Percentiles rank a stretch among this genome's conserved stretches.
These are phyloP conservation scores for Chrysochloris asiatica DNA, from an alignment of 2,113 vertebrate genomes.

Conservation along the genomic window DNA sequence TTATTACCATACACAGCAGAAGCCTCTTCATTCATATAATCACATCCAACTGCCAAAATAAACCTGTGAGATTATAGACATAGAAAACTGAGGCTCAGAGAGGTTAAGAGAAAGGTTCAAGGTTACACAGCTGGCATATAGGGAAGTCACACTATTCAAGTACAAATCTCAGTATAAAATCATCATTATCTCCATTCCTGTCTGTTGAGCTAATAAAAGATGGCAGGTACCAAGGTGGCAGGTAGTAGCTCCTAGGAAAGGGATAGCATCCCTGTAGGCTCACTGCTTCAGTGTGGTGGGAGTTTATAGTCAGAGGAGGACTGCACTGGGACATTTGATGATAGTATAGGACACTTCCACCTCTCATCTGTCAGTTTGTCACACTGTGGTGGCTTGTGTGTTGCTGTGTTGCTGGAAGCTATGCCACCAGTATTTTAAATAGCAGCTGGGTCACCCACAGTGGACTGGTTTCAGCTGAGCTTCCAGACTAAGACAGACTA, in stretches of 20 bases:
- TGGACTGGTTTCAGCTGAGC: too few relatives aligned
- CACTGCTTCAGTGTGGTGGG: not conserved
- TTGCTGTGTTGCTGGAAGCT: too few relatives aligned
- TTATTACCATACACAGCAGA: not conserved
- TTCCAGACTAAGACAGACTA: too few relatives aligned
- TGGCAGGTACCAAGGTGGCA: not conserved
- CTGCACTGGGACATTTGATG: not conserved
- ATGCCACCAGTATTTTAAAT: too few relatives aligned
- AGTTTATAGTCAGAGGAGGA: not conserved
- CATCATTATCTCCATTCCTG: not conserved
- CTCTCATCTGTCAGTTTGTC: too few relatives aligned
- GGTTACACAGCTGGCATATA: not conserved
- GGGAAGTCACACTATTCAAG: not conserved
- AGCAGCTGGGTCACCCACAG: too few relatives aligned
- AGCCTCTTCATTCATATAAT: not conserved
- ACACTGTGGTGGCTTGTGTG: too few relatives aligned
- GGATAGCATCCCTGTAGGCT: accelerated
- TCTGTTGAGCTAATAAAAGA: not conserved
- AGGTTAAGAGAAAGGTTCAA: not conserved
- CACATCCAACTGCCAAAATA: not conserved
- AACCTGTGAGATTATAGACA: not conserved
- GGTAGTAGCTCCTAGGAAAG: not conserved
- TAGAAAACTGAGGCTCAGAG: not conserved
- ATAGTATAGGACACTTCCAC: not conserved
- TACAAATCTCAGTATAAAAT: not conserved